phyloP scores from a whole-genome alignment of 1,140 invertebrate species.

The Drosophila erecta region DNA sequence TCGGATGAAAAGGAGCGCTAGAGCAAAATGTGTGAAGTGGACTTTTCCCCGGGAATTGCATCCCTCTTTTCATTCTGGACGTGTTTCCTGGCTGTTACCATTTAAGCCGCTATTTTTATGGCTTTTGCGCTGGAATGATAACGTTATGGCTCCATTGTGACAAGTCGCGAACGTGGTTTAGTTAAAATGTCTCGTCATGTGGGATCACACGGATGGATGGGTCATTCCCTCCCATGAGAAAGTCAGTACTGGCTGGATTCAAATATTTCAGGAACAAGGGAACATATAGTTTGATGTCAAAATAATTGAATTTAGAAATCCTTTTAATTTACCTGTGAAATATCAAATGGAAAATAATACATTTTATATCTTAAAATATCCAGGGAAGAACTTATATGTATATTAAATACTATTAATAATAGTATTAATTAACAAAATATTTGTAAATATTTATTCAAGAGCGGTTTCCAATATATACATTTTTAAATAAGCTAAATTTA shows the following conservation, averaged over 20 bases:
- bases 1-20: conserved; percentile 37
- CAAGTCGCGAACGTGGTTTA: conserved; percentile 61
- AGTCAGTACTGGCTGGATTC: neutral
- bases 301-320: too few relatives aligned
- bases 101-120: conserved; percentile 76
- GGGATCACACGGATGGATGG: conserved; percentile 1
- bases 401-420: too few relatives aligned
- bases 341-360: too few relatives aligned
- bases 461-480: too few relatives aligned
- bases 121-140: conserved; percentile 62
- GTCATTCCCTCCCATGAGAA: neutral
- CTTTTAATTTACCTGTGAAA: too few relatives aligned
- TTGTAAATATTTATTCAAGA: too few relatives aligned
- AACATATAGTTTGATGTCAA: neutral
- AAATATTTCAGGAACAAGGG: neutral
- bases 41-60: conserved; percentile 11
- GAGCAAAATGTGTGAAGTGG: conserved; percentile 38
- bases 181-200: conserved; percentile 37
- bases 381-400: too few relatives aligned
- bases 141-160: conserved; percentile 78
- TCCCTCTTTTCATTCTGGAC: conserved; percentile 47
- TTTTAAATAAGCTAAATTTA: too few relatives aligned
- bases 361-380: too few relatives aligned
- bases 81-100: conserved; percentile 57
- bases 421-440: too few relatives aligned